Evolutionary conservation across 2,888 invertebrate species (phyloP).

Genomic region (Scaptomyza polygonia): DNA sequence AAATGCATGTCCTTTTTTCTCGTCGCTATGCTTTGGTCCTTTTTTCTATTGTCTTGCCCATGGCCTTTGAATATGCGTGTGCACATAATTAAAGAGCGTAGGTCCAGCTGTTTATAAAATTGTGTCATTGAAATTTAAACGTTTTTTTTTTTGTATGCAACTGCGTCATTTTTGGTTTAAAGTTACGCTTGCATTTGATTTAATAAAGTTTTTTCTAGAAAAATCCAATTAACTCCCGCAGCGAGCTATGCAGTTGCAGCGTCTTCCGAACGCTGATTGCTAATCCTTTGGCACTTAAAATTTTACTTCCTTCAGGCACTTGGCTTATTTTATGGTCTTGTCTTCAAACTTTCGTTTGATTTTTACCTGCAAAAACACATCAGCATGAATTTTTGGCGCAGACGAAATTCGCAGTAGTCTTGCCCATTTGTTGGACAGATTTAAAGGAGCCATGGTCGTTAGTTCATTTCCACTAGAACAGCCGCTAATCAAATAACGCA

Average conservation of each 20-base stretch:
- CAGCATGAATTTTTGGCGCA: slow-evolving; percentile 79
- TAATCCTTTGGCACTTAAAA: slow-evolving; percentile 9
- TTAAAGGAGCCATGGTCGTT: slow-evolving; percentile 77
- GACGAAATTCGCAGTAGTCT: slow-evolving; percentile 82
- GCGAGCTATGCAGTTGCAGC: background rate
- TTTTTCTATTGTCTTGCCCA: slow-evolving; percentile 26
- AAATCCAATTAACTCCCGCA: slow-evolving; percentile 17
- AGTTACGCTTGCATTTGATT: slow-evolving; percentile 6
- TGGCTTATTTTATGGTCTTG: slow-evolving; percentile 13
- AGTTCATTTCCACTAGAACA: slow-evolving; percentile 79
- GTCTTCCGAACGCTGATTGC: background rate
- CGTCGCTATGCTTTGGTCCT: too few relatives aligned
- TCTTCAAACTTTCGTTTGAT: slow-evolving; percentile 2
- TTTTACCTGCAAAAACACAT: slow-evolving; percentile 83
- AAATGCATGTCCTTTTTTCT: slow-evolving; percentile 1
- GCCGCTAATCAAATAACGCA: slow-evolving; percentile 80
- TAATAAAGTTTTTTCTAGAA: background rate
- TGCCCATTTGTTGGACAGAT: slow-evolving; percentile 82
- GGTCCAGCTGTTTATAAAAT: background rate
- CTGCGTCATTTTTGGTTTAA: slow-evolving; percentile 3
- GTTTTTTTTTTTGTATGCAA: background rate
- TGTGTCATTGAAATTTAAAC: background rate
- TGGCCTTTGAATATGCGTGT: background rate
- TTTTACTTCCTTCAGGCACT: slow-evolving; percentile 7
- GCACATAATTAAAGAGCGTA: background rate